Evolutionary conservation across 2,797 vertebrate species (phyloP).

Genomic region (Chrosomus eos): DNA sequence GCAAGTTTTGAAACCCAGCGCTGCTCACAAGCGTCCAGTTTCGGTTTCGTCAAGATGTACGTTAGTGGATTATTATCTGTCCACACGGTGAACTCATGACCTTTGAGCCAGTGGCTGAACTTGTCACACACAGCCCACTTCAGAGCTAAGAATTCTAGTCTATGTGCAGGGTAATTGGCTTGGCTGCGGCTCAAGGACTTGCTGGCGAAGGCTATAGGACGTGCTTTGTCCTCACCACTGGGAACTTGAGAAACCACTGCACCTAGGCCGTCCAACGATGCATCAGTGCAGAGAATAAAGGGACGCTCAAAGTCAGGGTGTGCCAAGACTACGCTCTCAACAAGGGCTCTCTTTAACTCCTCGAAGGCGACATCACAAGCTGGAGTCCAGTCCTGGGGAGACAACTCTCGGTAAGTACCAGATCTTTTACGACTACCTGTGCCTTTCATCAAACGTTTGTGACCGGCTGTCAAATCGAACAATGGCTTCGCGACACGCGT

Average conservation of each 20-base stretch:
- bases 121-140: no score
- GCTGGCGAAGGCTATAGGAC: background rate
- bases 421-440: background rate
- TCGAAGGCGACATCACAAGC: background rate
- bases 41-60: no score
- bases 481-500: background rate
- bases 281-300: background rate
- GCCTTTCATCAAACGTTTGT: background rate
- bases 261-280: background rate
- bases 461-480: background rate
- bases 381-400: background rate
- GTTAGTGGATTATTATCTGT: no score
- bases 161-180: background rate
- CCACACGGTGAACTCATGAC: no score
- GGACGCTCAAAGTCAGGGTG: background rate
- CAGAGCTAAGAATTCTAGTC: no score
- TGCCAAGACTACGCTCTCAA: background rate
- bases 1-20: no score
- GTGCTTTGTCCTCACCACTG: background rate
- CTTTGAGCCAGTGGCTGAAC: no score
- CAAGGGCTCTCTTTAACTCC: background rate
- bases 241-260: background rate
- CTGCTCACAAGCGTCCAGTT: no score
- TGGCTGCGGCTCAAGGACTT: background rate
- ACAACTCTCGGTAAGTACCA: background rate